Conservation (phyloP, 2,797 vertebrate genomes). For the Notolabrus celidotus region DNA sequence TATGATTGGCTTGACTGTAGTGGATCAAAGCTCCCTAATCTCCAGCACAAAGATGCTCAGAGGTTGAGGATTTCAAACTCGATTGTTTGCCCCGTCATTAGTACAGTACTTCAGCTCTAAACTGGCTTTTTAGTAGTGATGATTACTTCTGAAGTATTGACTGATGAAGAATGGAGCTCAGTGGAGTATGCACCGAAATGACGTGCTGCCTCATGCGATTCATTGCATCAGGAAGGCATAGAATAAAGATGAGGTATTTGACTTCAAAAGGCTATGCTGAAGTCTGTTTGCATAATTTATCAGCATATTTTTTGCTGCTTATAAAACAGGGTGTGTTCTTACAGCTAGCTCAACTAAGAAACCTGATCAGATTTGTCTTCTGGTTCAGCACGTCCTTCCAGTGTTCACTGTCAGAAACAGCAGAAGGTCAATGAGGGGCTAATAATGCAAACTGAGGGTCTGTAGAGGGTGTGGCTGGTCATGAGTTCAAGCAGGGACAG, state of each 20-base stretch:
- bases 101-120: conserved; percentile 37
- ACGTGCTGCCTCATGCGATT: not conserved
- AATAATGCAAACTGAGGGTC: conserved; percentile 1
- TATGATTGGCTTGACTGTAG: conserved; percentile 78
- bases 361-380: not conserved
- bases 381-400: not conserved
- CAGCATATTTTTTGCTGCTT: conserved; percentile 17
- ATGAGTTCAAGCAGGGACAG: conserved; percentile 6
- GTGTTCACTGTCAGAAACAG: conserved; percentile 18
- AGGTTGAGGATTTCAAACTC: conserved; percentile 73
- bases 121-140: conserved; percentile 17
- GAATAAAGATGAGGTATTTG: conserved; percentile 30
- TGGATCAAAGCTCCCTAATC: conserved; percentile 85
- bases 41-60: conserved; percentile 69
- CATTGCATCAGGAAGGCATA: conserved; percentile 10
- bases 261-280: conserved; percentile 7
- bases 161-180: conserved; percentile 13
- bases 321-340: not conserved
- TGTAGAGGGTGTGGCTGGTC: not conserved
- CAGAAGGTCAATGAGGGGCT: conserved; percentile 28
- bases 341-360: conserved; percentile 2
- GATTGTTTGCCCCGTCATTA: conserved; percentile 63
- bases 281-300: conserved; percentile 26
- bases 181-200: not conserved
- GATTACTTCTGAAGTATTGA: conserved; percentile 4